Evolutionary conservation across 2,113 vertebrate species (phyloP), one percentile per base, ranked within the genome.

Genomic region (Silurus asotus): DNA sequence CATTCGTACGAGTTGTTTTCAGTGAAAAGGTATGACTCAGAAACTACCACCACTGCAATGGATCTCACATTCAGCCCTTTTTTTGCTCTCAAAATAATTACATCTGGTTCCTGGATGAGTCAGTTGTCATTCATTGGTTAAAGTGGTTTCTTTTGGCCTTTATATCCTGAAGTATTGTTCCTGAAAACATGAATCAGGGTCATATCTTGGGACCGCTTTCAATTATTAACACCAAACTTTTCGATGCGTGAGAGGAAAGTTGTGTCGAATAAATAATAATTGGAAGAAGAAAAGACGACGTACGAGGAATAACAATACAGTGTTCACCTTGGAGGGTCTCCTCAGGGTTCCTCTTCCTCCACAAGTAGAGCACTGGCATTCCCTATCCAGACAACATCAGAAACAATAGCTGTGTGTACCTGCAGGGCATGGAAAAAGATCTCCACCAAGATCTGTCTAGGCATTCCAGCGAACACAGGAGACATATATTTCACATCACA

Each of bases 331-430:
- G 76, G 14, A 78, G 58, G n/a, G 76, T 58, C 25, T 58, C 25
- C 14, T 37, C 8, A 37, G 0, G 55, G 53, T 19, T 58, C 25
- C n/a, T 78, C 7, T 58, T 56, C 25, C n/a, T 56, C n/a, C 25
- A 56, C 23, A 25, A 77, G 51, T 28, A 56, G n/a, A 78, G 19
- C 2, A 9, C 37, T 58, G 3, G 15, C 15, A 5, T 58, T 78
- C 76, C 13, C 25, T 55, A 55, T 77, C 55, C 53, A 15, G n/a
- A 77, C 75, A 77, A 77, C 51, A 78, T 78, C 76, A 78, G 25
- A 78, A 75, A 51, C 19, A 75, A 75, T 9, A 10, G 48, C 48
- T 75, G 9, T 78, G 53, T 9, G 25, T 8, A 78, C n/a, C 53
- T 19, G 5, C 55, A 78, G 14, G n/a, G n/a, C 53, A 78, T 28